Base-by-base conservation (phyloP, 2,113 vertebrate genomes). In the Malurus elegans region DNA sequence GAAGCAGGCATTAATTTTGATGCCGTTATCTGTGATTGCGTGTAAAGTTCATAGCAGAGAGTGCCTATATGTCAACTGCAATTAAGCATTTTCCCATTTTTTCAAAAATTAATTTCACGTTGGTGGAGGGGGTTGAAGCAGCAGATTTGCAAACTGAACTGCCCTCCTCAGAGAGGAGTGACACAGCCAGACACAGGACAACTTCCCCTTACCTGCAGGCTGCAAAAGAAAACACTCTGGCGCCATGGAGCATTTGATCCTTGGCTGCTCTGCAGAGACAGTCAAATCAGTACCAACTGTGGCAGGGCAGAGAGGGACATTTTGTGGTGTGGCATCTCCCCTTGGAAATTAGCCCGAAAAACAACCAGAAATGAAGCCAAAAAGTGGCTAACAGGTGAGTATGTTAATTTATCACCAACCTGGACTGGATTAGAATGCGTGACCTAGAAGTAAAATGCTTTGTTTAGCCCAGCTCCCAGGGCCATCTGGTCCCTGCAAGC, bases 381-480 rank as follows among this genome's bases (percentile, higher is more conserved):
- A 57, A 95, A 95, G 53, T 47, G 72, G 56, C 91, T 86, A 81
- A 90, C 95, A 96, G 94, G 92, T 96, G 86, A 94, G 58, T 79
- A 57, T 32, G 67, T 86, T 90, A 18, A 34, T 95, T 95, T 91
- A 93, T 92, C 67, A 81, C 65, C 93, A 94, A 86, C 64, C 74
- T 94, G 95, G 88, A 67, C 71, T 79, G 86, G 95, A 97, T 96
- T 92, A 92, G 79, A 80, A 94, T 44, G 73, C 13, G 11, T 84
- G 88, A 95, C 90, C 90, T 94, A 95, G 84, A 97, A 96, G 57
- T 79, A 81, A 96, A 97, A 97, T 32, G 88, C 80, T 93, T 93
- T 94, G 92, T 95, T 96, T 95, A 96, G 93, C 72, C 88, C 86
- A 84, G 44, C 67, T 92, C 74, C 79, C 90, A 74, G 76, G 86